Conservation (phyloP, 2,113 vertebrate species). For the Esox niger region DNA sequence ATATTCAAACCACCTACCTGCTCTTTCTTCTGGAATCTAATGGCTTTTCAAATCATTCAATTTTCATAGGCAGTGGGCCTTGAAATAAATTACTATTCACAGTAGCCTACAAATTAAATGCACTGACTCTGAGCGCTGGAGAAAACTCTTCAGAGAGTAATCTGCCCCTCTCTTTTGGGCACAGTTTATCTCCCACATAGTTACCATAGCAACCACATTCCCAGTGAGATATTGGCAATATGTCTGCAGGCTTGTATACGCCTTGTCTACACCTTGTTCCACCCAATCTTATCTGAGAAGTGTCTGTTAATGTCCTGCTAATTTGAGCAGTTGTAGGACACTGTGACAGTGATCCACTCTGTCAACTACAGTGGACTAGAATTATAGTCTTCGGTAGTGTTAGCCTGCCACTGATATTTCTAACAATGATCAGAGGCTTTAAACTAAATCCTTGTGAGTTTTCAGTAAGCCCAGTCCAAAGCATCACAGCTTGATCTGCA, state of each 20-base stretch:
- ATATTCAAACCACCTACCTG: slow-evolving; percentile 40
- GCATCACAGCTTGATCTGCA: too few relatives aligned
- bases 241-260: slow-evolving; percentile 14
- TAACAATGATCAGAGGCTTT: too few relatives aligned
- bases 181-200: slow-evolving; percentile 35
- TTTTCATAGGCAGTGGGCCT: slow-evolving; percentile 36
- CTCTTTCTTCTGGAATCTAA: slow-evolving; percentile 45
- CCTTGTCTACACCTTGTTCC: slow-evolving; percentile 28
- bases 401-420: too few relatives aligned
- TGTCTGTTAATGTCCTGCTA: slow-evolving; percentile 10
- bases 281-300: slow-evolving; percentile 3
- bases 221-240: slow-evolving; percentile 33
- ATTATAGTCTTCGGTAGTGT: too few relatives aligned
- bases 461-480: too few relatives aligned
- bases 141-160: neutral
- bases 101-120: slow-evolving; percentile 20
- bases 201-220: slow-evolving; percentile 53
- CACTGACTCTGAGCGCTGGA: slow-evolving; percentile 25
- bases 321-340: slow-evolving; percentile 7
- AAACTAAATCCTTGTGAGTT: too few relatives aligned
- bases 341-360: neutral
- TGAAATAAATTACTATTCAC: slow-evolving; percentile 43
- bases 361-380: too few relatives aligned
- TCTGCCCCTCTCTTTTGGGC: neutral
- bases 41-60: slow-evolving; percentile 35